Evolutionary conservation across 2,888 invertebrate genomes (phyloP), one percentile per base, ranked within the genome.

Genomic region (Ophion ellenae): DNA sequence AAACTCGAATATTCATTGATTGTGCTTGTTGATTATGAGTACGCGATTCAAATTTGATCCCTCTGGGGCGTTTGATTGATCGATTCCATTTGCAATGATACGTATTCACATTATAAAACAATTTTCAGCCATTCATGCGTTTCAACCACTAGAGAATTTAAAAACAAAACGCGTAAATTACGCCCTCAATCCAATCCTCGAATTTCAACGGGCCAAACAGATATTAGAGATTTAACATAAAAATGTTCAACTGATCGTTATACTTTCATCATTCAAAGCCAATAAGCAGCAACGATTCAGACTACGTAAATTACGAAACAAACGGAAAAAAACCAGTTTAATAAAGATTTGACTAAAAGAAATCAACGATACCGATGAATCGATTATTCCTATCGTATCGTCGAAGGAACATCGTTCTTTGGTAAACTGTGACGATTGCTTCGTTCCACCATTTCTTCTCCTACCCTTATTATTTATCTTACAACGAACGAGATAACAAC

Each of bases 401-500:
- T 40, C 47, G 32, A 45, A 47, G 64, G 20, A 75, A 78, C 47
- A 32, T 24, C 47, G 1, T 69, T 77, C n/a, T 11, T 57, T 57
- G 36, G 69, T 69, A 75, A 86, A 86, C 81, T 17, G 83, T 67
- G 78, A 81, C 81, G 83, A 81, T 45, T 20, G 3, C 36, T 57
- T 63, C 64, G 47, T 63, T 40, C 4, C 24, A 53, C n/a, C 11
- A 63, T 11, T 75, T 53, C 53, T 47, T n/a, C 10, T 2, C 24
- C 67, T 82, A 63, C 47, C 36, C 47, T 85, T 83, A 83, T 75
- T 81, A 79, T 86, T 67, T 64, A 81, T 81, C 85, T 84, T 83
- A 83, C 92, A 92, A 93, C 92, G 91, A 92, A 92, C 90, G 91
- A 91, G 92, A 93, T 93, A 94, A 94, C 94, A 94, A 94, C 94